Conservation (phyloP, 1,140 invertebrate species). For the Drosophila sp. region DNA sequence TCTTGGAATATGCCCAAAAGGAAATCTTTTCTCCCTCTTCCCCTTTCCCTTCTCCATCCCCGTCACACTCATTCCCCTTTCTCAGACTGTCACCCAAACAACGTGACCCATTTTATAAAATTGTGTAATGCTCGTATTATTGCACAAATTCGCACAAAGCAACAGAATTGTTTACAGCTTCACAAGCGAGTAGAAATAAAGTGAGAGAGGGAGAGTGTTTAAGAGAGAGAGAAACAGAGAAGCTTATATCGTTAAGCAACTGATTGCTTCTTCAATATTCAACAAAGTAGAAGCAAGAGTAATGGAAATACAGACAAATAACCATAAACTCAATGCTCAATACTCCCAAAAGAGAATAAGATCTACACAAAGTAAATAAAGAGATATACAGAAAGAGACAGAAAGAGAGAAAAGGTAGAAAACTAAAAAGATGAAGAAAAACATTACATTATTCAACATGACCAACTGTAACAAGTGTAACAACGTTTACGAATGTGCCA, state of each 20-base stretch:
- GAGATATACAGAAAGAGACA: too few relatives aligned
- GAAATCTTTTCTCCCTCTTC: background rate
- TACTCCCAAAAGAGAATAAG: too few relatives aligned
- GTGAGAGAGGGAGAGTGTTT: background rate
- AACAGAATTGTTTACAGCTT: constrained; percentile 28
- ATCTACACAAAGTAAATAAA: too few relatives aligned
- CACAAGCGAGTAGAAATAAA: background rate
- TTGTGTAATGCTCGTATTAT: constrained; percentile 69
- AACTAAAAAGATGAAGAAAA: too few relatives aligned
- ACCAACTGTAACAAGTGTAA: too few relatives aligned
- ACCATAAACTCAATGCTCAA: constrained; percentile 1
- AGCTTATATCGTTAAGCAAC: constrained; percentile 40
- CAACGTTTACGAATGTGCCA: constrained; percentile 1
- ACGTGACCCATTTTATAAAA: constrained; percentile 74
- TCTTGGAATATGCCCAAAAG: constrained; percentile 46
- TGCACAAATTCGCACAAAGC: constrained; percentile 63
- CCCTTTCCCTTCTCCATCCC: too few relatives aligned
- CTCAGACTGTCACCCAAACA: constrained; percentile 26
- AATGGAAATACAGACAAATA: constrained; percentile 8
- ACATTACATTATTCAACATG: too few relatives aligned
- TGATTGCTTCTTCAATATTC: constrained; percentile 37
- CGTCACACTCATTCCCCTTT: background rate
- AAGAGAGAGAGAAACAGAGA: background rate
- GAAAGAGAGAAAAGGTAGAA: too few relatives aligned
- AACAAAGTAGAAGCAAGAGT: constrained; percentile 12